Conservation (phyloP, 2,797 vertebrate genomes). For the Trachurus trachurus region DNA sequence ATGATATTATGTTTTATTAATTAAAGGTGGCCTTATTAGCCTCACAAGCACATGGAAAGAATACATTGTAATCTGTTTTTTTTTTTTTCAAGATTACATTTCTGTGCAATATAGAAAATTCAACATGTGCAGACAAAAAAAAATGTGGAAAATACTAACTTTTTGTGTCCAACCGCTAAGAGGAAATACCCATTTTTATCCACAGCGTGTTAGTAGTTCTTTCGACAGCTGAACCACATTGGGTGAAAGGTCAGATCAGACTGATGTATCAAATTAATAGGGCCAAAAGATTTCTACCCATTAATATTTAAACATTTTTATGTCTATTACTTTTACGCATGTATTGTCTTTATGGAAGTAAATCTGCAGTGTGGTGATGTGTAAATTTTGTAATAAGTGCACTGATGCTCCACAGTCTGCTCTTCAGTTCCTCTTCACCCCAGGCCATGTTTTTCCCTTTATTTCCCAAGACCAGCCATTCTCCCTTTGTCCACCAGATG, state of each 20-base stretch:
- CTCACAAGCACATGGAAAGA: neutral
- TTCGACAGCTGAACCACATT: constrained; percentile 26
- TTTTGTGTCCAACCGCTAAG: neutral
- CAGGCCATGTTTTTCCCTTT: too few relatives aligned
- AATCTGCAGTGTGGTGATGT: constrained; percentile 14
- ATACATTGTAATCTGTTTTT: neutral
- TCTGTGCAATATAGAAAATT: constrained; percentile 39
- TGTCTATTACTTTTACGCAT: neutral
- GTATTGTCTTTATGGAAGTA: constrained; percentile 24
- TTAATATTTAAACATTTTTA: constrained; percentile 5
- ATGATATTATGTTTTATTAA: constrained; percentile 16
- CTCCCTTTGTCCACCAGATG: neutral
- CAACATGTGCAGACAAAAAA: constrained; percentile 22
- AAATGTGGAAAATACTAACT: neutral
- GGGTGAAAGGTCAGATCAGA: constrained; percentile 57
- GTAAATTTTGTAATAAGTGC: constrained; percentile 31
- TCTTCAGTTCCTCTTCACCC: too few relatives aligned
- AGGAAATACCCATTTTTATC: constrained; percentile 54
- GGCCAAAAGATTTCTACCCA: constrained; percentile 34
- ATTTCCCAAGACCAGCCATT: neutral
- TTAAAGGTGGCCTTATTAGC: constrained; percentile 14
- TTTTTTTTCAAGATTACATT: constrained; percentile 17
- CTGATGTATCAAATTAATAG: neutral
- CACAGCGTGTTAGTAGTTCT: constrained; percentile 27
- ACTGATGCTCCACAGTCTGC: constrained; percentile 9